Evolutionary conservation across 2,113 vertebrate species (phyloP).

Genomic region (Stomatorhinus ivindoensis): DNA sequence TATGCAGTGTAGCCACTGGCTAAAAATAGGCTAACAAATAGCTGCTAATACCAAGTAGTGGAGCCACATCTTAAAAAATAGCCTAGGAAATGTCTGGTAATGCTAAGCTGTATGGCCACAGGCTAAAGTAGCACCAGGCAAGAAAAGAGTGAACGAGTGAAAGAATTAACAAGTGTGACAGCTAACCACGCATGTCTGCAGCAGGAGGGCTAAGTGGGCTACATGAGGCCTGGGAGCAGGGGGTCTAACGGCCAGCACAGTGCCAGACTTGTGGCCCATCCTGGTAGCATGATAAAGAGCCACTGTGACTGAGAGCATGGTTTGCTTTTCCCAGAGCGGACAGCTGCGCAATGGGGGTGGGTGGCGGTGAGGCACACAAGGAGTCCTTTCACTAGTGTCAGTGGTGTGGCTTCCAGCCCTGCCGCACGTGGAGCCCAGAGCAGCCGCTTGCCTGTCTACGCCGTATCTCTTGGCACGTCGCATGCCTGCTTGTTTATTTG

Average conservation of each 20-base stretch:
- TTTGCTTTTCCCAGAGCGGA: neutral
- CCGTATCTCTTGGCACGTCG: too few relatives aligned
- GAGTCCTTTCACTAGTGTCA: neutral
- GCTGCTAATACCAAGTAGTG: neutral
- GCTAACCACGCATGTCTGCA: neutral
- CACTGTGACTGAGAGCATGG: neutral
- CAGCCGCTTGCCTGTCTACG: neutral
- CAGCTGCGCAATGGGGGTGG: slow-evolving; percentile 1
- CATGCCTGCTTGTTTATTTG: slow-evolving; percentile 4
- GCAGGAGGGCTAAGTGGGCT: neutral
- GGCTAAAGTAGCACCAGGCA: neutral
- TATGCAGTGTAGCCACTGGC: neutral
- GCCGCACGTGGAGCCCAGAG: neutral
- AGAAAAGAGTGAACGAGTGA: neutral
- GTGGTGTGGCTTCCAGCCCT: neutral
- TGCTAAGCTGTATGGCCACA: neutral
- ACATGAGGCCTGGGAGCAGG: neutral
- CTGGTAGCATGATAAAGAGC: neutral
- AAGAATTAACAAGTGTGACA: neutral
- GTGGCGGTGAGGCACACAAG: neutral
- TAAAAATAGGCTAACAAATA: neutral
- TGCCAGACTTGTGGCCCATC: neutral
- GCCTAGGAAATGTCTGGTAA: neutral
- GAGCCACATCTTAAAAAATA: neutral
- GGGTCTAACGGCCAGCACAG: neutral